Base-by-base conservation (phyloP, 2,113 vertebrate genomes). In the Camelus dromedarius region DNA sequence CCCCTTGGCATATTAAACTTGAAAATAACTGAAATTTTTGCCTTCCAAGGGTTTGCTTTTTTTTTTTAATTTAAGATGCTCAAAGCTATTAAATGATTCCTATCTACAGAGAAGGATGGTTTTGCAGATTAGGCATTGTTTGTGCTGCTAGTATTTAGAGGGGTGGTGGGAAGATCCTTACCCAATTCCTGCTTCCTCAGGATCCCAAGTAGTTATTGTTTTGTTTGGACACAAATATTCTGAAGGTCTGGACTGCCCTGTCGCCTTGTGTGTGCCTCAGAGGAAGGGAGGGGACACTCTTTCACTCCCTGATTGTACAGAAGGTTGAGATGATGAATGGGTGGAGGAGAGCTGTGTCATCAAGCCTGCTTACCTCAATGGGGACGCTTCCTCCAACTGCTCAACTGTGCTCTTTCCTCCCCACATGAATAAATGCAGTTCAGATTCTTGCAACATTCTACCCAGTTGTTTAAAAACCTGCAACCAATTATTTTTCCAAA, bases 151-250 rank as follows among this genome's bases (percentile, higher is more conserved):
- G 84, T 91, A 62, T 86, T 77, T 81, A 54, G 50, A 96, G 19
- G 58, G n/a, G 24, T 69, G 46, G 38, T 90, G 42, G 96, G 90
- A 95, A 96, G 83, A 79, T 96, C 80, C 96, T 97, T 90, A 85
- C 76, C 38, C 46, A 80, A 66, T 90, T 95, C 92, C 95, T 92
- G 95, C 70, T 95, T 95, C 84, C 64, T 75, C 90, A n/a, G 82
- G 75, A 48, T 72, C 83, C 42, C 48, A n/a, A 73, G n/a, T 16
- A 90, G 76, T 95, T 80, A 95, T 70, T 93, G 89, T 97, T 98
- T 97, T 87, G 90, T 93, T n/a, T 81, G 70, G 80, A 96, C 80
- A 92, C 58, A 96, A 85, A 92, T 62, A 54, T 83, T 96, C 90
- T 92, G 79, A 96, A 96, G 48, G 18, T 67, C 62, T 93, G n/a